These are phyloP conservation scores for Drosophila kuntzei DNA, from an alignment of 2,888 invertebrate species.

Conservation along the genomic window DNA sequence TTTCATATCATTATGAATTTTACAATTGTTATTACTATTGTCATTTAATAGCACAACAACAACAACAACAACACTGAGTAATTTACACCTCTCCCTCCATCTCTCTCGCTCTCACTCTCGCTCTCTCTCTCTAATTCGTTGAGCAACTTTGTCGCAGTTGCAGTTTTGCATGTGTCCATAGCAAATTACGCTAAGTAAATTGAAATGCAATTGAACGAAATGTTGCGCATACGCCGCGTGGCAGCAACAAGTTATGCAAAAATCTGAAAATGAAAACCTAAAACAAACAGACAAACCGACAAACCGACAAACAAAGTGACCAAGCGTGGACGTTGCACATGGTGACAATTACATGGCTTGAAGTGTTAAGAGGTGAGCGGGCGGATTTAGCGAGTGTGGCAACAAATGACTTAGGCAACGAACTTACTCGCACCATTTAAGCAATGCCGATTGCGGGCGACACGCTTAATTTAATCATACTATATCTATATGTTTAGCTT, in stretches of 20 bases:
- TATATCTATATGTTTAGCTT: conserved; percentile 17
- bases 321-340: conserved; percentile 32
- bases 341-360: conserved; percentile 47
- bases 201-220: conserved; percentile 76
- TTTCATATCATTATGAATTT: conserved; percentile 20
- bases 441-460: conserved; percentile 19
- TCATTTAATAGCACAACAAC: conserved; percentile 10
- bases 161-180: conserved; percentile 58
- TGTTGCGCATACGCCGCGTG: conserved; percentile 54
- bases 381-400: conserved; percentile 16
- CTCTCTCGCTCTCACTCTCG: background rate
- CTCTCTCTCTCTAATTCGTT: conserved; percentile 1
- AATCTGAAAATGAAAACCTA: conserved; percentile 28
- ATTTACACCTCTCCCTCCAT: conserved; percentile 23
- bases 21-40: conserved; percentile 32
- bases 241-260: conserved; percentile 69
- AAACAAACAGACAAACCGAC: conserved; percentile 37
- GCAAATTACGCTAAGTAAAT: conserved; percentile 62
- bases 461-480: conserved; percentile 30
- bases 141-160: conserved; percentile 20
- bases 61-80: conserved; percentile 17
- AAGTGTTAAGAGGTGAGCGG: background rate
- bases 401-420: conserved; percentile 78
- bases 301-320: conserved; percentile 44
- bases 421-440: conserved; percentile 43